Evolutionary conservation across 1,140 invertebrate species (phyloP).

Genomic region (Nomia melanderi): DNA sequence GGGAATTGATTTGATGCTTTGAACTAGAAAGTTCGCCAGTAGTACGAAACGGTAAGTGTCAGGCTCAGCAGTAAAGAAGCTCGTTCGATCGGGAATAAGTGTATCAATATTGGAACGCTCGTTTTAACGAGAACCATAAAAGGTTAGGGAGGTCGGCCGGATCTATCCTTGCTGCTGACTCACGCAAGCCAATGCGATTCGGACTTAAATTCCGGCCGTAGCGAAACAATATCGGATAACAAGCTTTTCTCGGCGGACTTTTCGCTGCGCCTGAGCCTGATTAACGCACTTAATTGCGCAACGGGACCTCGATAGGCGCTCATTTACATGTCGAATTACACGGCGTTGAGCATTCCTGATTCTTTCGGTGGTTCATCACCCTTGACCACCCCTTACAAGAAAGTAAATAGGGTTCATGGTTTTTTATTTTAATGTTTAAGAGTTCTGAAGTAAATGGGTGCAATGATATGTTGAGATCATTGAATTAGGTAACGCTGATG

Average conservation of each 20-base stretch:
- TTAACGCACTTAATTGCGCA: slow-evolving; percentile 22
- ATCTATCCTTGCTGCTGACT: not conserved
- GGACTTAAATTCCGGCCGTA: not conserved
- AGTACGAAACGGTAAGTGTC: not conserved
- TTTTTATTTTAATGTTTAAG: too few relatives aligned
- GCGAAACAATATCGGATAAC: slow-evolving; percentile 15
- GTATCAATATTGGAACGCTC: not conserved
- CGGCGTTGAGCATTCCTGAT: not conserved
- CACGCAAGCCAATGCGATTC: not conserved
- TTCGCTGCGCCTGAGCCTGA: not conserved
- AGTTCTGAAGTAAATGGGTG: too few relatives aligned
- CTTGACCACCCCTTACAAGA: too few relatives aligned
- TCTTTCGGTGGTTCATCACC: not conserved
- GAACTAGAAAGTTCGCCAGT: slow-evolving; percentile 13
- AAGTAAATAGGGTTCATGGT: not conserved
- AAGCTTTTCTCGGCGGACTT: not conserved
- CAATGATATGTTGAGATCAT: too few relatives aligned
- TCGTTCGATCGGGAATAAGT: not conserved
- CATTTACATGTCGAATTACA: slow-evolving; percentile 19
- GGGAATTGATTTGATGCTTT: too few relatives aligned
- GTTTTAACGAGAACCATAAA: slow-evolving; percentile 25
- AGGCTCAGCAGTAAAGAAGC: not conserved
- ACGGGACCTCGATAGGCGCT: slow-evolving; percentile 13
- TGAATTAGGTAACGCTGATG: too few relatives aligned
- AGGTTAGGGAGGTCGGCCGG: not conserved